Conservation (phyloP, 2,113 vertebrate genomes). For the Chaetura pelagica region DNA sequence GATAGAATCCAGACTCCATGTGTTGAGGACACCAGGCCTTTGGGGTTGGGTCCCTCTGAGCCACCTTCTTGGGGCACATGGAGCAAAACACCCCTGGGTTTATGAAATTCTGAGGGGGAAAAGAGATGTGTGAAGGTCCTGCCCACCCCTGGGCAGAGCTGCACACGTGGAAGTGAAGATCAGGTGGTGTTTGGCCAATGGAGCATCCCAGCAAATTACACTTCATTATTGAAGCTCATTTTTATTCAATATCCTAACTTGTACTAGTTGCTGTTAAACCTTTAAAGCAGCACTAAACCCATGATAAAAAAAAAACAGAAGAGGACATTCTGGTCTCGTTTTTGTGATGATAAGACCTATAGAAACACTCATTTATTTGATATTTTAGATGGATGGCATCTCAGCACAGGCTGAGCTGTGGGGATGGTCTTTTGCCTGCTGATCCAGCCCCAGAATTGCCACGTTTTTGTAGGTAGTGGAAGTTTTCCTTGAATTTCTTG, state of each 20-base stretch:
- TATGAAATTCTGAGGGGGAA: neutral
- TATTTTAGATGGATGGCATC: neutral
- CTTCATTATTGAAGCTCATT: neutral
- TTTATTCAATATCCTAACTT: neutral
- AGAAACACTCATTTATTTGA: neutral
- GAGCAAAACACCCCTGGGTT: neutral
- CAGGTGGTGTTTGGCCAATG: neutral
- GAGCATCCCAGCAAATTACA: neutral
- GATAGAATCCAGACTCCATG: neutral
- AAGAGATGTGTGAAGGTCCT: neutral
- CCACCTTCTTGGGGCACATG: constrained; percentile 62
- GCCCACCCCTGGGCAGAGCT: neutral
- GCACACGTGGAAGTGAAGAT: rapidly evolving
- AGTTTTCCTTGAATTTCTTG: neutral
- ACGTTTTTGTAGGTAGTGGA: neutral
- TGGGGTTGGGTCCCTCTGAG: neutral
- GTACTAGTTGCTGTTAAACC: neutral
- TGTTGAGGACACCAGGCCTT: rapidly evolving
- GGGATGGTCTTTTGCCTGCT: neutral
- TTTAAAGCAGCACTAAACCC: neutral
- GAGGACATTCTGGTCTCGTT: neutral
- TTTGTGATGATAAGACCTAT: neutral
- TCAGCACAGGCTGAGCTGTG: neutral
- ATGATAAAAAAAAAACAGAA: neutral
- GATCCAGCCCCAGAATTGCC: neutral